Base-by-base conservation (phyloP, 2,797 vertebrate genomes). In the Rhincodon typus region DNA sequence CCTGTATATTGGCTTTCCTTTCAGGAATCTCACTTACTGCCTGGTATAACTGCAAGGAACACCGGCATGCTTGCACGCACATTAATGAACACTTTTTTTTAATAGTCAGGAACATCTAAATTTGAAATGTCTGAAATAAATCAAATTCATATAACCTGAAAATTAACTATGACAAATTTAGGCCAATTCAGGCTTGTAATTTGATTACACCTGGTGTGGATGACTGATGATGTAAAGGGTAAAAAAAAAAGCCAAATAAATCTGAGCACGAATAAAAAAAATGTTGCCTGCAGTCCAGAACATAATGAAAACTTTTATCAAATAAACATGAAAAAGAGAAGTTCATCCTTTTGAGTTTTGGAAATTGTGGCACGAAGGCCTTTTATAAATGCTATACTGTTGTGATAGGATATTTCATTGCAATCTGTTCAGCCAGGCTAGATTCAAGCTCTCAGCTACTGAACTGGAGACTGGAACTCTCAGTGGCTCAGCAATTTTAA, bases 101-200 rank as follows among this genome's bases (percentile, higher is more conserved):
- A 3, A 93, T 69, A 93, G n/a, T 93, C 62, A 69, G 90, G 62
- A 69, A 93, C 90, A 93, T 93, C 90, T 93, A 93, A 93, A 93
- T 93, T n/a, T 69, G 62, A 93, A 93, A 42, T 93, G 90, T 69
- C 90, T 69, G 62, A 93, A 93, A 93, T 93, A 93, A 93, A 93
- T 93, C 90, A 93, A 38, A 67, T 93, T 38, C 62, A 69, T 42
- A 67, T 93, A 93, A 93, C 67, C 90, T 42, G 66, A 93, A 69
- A 93, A 93, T 93, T 69, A 93, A 42, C 62, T 93, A n/a, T 93
- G 90, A 93, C 90, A 93, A 93, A 93, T 93, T 93, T 93, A 66
- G 90, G 62, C 66, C 90, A 93, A 69, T 93, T 93, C 62, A 93
- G 90, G 62, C 62, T 93, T 93, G 90, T 93, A 93, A 93, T 93